These are phyloP conservation scores for Lithophane socia DNA, from an alignment of 2,888 invertebrate genomes.

Conservation along the genomic window DNA sequence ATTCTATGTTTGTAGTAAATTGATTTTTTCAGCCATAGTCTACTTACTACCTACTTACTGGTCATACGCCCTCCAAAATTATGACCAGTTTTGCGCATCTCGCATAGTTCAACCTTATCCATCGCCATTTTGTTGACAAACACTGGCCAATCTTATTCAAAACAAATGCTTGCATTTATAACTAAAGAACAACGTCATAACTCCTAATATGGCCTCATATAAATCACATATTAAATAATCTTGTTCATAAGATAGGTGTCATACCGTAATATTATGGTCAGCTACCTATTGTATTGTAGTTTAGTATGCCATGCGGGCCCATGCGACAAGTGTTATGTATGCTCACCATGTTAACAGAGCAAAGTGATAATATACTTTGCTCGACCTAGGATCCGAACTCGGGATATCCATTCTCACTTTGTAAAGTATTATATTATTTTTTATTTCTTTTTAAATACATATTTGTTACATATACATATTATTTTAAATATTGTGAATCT, in stretches of 20 bases:
- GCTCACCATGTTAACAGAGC: neutral
- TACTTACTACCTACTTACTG: neutral
- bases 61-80: neutral
- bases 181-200: conserved; percentile 18
- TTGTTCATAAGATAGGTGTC: neutral
- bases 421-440: too few relatives aligned
- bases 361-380: too few relatives aligned
- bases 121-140: conserved; percentile 17
- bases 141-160: neutral
- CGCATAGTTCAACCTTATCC: neutral
- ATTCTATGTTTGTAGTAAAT: neutral
- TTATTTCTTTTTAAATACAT: too few relatives aligned
- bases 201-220: neutral
- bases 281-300: conserved; percentile 35
- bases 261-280: conserved; percentile 18
- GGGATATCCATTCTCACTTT: too few relatives aligned
- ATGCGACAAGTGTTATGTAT: conserved; percentile 6
- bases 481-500: too few relatives aligned
- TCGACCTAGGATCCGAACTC: too few relatives aligned
- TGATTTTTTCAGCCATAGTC: neutral
- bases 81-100: neutral
- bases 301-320: conserved; percentile 10
- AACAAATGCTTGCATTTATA: neutral
- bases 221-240: conserved; percentile 8
- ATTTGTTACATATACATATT: too few relatives aligned